Evolutionary conservation across 2,113 vertebrate species (phyloP), one percentile per base, ranked within the genome.

Genomic region (Coracopsis vasa): DNA sequence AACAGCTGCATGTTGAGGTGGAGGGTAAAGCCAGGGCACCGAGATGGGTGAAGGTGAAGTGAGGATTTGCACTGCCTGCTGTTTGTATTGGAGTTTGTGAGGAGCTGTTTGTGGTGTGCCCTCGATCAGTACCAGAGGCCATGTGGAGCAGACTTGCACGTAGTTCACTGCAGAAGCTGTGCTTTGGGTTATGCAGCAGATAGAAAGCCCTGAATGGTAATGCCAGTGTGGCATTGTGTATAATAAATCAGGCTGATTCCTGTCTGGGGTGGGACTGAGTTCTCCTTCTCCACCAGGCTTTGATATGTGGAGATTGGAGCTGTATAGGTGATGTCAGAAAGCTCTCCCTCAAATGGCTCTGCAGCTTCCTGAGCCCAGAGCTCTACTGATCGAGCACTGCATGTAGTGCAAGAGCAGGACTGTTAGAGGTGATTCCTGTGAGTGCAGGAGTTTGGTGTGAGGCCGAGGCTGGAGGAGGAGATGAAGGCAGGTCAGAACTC

Each of bases 371-470:
- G 64, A 25, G 70, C 4, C 3, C 21, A 39, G 39, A 29, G 53
- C 67, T 28, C 39, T 4, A 1, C 28, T 6, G 58, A 9, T n/a
- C 9, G 4, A 21, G 4, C 5, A 0, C 20, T 6, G 5, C 23
- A 1, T 20, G 10, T 5, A 5, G 24, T 8, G 62, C 44, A 5
- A 20, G 70, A 61, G 80, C 58, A n/a, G 37, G 61, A 7, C 21
- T 45, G 51, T 16, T 18, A 31, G 11, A 2, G 33, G 42, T 4
- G 16, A 10, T 61, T n/a, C 8, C 61, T 13, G 28, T 61, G 27
- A 24, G 60, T 20, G 3, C 6, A 21, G 58, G 37, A 48, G 35
- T 37, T 35, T 27, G 11, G 33, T 9, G 53, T 4, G 47, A 29
- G n/a, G 66, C n/a, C 16, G 33, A 58, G 72, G 33, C 18, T 18